Evolutionary conservation across 2,888 invertebrate species (phyloP), one percentile per base, ranked within the genome.

Genomic region (Eurytoma adleriae): DNA sequence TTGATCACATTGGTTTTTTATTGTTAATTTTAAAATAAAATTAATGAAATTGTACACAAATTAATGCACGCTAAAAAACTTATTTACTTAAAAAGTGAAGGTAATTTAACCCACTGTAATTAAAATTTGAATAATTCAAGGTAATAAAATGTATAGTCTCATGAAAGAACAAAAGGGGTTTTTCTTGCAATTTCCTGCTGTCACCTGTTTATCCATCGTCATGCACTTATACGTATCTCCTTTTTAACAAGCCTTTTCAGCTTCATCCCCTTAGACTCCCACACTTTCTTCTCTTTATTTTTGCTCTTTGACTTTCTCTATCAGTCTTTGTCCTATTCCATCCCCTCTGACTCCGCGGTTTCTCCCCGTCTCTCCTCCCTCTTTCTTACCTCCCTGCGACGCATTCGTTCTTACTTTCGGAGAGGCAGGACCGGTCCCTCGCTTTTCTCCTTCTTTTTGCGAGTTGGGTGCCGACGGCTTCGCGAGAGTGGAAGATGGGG

Each of bases 301-400:
- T 68, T 61, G 80, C 84, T 79, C 83, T 77, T 79, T 82, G 80
- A 82, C 57, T 74, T 30, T 74, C 69, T 68, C 74, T 40, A 66
- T 75, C 67, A 52, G 56, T 74, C 78, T 74, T 67, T 78, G 66
- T 73, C 67, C 74, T 52, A 62, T 62, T 80, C 68, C 50, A 50
- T 40, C 12, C 50, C 27, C 48, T 56, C 54, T 10, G 27, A 62
- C 56, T 57, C 56, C 50, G 48, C 20, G 14, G 18, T 62, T 27
- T 16, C 48, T 74, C 30, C 52, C 57, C 40, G 12, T 57, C 48
- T 27, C 10, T 57, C 14, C 50, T 54, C 48, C 40, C 50, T 61
- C 16, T 27, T 30, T 68, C 52, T 12, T 7, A 12, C 61, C 24
- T 24, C 7, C n/a, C 30, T 18, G 3, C 24, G 7, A n/a, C 27